A percentile compares a stretch with the other conserved stretches of the same genome.
Evolutionary conservation across 1,140 invertebrate genomes (phyloP).

Genomic region (Papilio polyxenes): DNA sequence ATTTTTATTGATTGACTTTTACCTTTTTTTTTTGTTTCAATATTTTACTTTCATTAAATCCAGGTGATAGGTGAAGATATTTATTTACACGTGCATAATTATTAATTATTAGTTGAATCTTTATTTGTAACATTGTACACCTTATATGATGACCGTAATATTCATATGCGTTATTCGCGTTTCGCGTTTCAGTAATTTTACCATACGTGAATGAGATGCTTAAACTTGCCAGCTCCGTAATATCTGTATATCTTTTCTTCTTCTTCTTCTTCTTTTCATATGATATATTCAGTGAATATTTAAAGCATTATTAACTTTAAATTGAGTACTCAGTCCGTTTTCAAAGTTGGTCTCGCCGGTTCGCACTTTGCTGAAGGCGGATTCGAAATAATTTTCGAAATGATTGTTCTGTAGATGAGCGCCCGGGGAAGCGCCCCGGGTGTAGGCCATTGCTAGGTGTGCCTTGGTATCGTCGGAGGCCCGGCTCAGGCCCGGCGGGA

Average conservation of each 20-base stretch:
- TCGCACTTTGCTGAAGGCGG: constrained; percentile 48
- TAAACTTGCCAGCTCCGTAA: background rate
- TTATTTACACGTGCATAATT: too few species aligned
- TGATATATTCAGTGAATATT: background rate
- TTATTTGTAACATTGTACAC: background rate
- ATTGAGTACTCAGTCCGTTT: constrained; percentile 3
- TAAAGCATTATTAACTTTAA: background rate
- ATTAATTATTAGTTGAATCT: background rate
- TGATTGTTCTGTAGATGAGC: constrained; percentile 69
- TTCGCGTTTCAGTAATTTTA: background rate
- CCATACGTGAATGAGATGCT: background rate
- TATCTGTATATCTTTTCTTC: too few species aligned
- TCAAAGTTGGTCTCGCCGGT: constrained; percentile 21
- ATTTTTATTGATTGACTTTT: too few species aligned
- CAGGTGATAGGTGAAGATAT: too few species aligned
- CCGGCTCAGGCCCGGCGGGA: constrained; percentile 35
- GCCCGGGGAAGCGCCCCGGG: constrained; percentile 55
- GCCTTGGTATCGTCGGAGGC: constrained; percentile 55
- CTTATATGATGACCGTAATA: too few species aligned
- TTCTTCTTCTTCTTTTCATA: background rate
- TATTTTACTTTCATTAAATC: too few species aligned
- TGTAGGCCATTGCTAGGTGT: constrained; percentile 60
- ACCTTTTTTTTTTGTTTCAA: too few species aligned
- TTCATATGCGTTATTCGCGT: background rate
- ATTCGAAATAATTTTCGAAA: constrained; percentile 72